These are phyloP conservation scores for Emberiza fucata DNA, from an alignment of 2,113 vertebrate species.

Conservation along the genomic window DNA sequence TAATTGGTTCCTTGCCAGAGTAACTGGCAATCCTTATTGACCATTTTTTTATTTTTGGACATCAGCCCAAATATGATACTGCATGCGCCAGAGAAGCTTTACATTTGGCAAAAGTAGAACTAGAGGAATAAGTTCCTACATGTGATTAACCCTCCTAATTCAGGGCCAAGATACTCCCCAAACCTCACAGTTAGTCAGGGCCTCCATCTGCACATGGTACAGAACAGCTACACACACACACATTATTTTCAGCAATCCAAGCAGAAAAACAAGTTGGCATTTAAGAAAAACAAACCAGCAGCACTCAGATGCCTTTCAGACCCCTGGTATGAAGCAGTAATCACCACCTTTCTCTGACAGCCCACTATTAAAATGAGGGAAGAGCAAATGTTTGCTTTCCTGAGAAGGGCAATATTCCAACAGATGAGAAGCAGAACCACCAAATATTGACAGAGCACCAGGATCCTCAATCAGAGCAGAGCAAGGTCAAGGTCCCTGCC, in stretches of 20 bases:
- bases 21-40: neutral
- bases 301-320: neutral
- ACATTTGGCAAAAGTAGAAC: neutral
- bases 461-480: accelerated
- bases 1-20: slow-evolving; percentile 21
- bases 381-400: slow-evolving; percentile 49
- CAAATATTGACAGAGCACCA: slow-evolving; percentile 10
- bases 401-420: neutral
- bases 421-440: neutral
- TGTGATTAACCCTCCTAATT: neutral
- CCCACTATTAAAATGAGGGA: neutral
- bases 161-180: neutral
- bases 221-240: neutral
- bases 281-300: neutral
- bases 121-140: neutral
- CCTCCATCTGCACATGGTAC: neutral
- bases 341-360: neutral
- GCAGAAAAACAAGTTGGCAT: slow-evolving; percentile 18
- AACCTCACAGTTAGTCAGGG: neutral
- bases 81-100: neutral
- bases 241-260: neutral
- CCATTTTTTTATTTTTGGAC: slow-evolving; percentile 8
- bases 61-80: neutral
- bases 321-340: neutral
- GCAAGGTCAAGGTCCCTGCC: neutral